Conservation (phyloP, 2,113 vertebrate species). For the Mustelus asterias region DNA sequence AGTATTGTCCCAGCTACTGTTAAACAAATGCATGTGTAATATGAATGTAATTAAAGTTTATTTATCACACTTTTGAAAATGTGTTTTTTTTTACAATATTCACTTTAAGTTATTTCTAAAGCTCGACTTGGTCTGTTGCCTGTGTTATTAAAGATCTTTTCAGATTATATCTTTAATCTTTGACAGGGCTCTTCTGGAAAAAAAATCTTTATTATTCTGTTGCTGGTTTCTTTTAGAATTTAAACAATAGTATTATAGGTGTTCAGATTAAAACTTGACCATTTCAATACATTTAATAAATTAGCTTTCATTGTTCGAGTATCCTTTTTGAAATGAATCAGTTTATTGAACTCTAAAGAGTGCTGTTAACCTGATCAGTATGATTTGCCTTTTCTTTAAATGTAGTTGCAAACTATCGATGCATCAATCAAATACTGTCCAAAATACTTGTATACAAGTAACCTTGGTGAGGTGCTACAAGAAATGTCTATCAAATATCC, state of each 20-base stretch:
- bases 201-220: not conserved
- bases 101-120: not conserved
- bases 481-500: not conserved
- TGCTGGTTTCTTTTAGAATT: not conserved
- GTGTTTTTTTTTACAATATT: not conserved
- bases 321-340: constrained; percentile 9
- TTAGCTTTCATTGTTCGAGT: not conserved
- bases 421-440: not conserved
- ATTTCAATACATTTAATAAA: not conserved
- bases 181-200: not conserved
- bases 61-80: constrained; percentile 30
- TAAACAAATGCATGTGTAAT: constrained; percentile 11
- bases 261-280: not conserved
- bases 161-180: not conserved
- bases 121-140: not conserved
- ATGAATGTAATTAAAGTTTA: constrained; percentile 36
- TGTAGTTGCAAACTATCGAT: not conserved
- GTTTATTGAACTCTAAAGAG: not conserved
- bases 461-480: not conserved
- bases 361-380: not conserved
- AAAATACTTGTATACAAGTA: not conserved
- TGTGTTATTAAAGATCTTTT: not conserved
- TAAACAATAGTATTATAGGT: not conserved
- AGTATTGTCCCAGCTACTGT: not conserved
- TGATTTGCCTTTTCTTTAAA: not conserved